Percentiles rank a stretch among this genome's conserved stretches.
phyloP scores from a whole-genome alignment of 1,140 invertebrate genomes.

The Drosophila kanapiae region DNA sequence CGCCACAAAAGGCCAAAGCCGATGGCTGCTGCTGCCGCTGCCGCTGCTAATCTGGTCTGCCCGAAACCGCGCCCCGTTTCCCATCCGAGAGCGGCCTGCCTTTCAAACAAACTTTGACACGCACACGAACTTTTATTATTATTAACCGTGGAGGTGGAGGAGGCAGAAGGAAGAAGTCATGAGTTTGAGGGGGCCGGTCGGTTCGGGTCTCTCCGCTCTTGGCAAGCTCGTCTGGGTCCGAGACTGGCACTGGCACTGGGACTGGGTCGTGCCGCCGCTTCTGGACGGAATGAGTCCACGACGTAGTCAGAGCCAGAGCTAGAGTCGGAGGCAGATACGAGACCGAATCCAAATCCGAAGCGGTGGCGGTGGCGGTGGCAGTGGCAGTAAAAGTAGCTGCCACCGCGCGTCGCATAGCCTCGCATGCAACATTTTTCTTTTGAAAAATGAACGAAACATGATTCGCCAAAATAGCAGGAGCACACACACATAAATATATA shows the following conservation, averaged over 20 bases:
- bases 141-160: slow-evolving; percentile 47
- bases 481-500: slow-evolving; percentile 34
- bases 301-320: slow-evolving; percentile 4
- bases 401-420: slow-evolving; percentile 61
- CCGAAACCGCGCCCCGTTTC: slow-evolving; percentile 67
- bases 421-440: slow-evolving; percentile 84
- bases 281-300: slow-evolving; percentile 37
- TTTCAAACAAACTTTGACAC: slow-evolving; percentile 84
- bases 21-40: slow-evolving; percentile 44
- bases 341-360: slow-evolving; percentile 19
- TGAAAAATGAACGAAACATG: slow-evolving; percentile 85
- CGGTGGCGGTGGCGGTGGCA: slow-evolving; percentile 62
- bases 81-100: slow-evolving; percentile 70
- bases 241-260: slow-evolving; percentile 22
- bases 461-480: slow-evolving; percentile 71
- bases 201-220: not conserved
- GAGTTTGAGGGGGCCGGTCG: slow-evolving; percentile 16
- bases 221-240: slow-evolving; percentile 30
- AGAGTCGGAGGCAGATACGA: slow-evolving; percentile 24
- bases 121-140: slow-evolving; percentile 83
- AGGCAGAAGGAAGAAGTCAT: slow-evolving; percentile 3
- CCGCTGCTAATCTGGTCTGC: slow-evolving; percentile 78
- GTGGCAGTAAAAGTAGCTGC: slow-evolving; percentile 73
- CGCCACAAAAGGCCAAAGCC: slow-evolving; percentile 31
- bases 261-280: slow-evolving; percentile 47